Evolutionary conservation across 2,797 vertebrate species (phyloP).

Genomic region (Gallirallus australis): DNA sequence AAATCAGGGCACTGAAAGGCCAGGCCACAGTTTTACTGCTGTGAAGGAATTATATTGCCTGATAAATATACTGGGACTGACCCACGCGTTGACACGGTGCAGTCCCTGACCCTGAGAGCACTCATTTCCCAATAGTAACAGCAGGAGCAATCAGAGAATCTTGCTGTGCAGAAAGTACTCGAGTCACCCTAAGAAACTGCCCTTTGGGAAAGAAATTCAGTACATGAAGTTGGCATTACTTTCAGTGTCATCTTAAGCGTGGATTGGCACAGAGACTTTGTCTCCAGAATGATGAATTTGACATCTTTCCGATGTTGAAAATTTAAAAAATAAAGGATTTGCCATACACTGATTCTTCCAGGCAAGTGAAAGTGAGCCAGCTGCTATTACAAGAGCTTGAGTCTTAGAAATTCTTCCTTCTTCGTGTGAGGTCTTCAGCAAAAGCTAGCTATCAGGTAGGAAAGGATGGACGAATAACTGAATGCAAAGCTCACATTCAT

Average conservation of each 20-base stretch:
- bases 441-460: not conserved
- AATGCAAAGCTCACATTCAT: constrained; percentile 10
- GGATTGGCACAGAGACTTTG: not conserved
- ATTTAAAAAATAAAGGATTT: not conserved
- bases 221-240: not conserved
- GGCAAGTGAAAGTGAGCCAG: constrained; percentile 25
- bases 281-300: not conserved
- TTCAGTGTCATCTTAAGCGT: not conserved
- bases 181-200: not conserved
- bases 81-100: not conserved
- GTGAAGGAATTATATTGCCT: not conserved
- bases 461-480: not conserved
- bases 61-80: accelerated
- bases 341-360: not conserved
- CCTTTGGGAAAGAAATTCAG: not conserved
- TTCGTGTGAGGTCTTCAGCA: not conserved
- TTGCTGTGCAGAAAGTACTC: not conserved
- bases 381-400: not conserved
- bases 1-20: not conserved
- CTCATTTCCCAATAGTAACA: not conserved
- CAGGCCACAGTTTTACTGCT: not conserved
- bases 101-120: not conserved
- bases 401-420: not conserved
- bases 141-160: not conserved
- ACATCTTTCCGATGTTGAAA: not conserved